Percentiles rank a stretch among this genome's conserved stretches.
Evolutionary conservation across 2,113 vertebrate species (phyloP).

Genomic region (Panurus biarmicus): DNA sequence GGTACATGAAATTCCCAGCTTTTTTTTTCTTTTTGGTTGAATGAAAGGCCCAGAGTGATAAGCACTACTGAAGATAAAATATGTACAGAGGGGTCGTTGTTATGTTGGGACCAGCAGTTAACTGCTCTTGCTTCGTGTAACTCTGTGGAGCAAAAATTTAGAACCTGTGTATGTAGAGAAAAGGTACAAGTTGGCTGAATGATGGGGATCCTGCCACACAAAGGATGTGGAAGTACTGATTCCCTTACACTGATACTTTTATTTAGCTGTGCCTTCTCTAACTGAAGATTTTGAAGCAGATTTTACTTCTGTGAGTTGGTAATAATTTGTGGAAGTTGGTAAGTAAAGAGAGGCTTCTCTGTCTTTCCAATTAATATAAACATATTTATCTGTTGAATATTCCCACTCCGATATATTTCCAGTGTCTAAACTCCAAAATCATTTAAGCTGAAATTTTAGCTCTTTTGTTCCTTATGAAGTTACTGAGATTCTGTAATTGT

Average conservation of each 20-base stretch:
- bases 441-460: not conserved
- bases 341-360: not conserved
- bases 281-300: not conserved
- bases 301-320: not conserved
- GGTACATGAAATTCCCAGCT: not conserved
- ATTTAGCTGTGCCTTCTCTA: not conserved
- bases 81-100: not conserved
- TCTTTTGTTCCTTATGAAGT: not conserved
- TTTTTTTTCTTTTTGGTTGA: not conserved
- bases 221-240: not conserved
- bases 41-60: not conserved
- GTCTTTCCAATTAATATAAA: not conserved
- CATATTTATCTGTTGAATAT: not conserved
- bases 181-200: not conserved
- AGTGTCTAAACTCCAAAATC: not conserved
- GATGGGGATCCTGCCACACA: not conserved
- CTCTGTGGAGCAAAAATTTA: not conserved
- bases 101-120: not conserved
- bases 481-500: not conserved
- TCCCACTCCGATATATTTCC: not conserved
- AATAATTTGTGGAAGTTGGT: not conserved
- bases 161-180: not conserved
- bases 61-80: not conserved
- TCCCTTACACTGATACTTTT: not conserved
- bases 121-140: not conserved